Evolutionary conservation across 2,888 invertebrate species (phyloP).

Genomic region (Tubulanus polymorphus): DNA sequence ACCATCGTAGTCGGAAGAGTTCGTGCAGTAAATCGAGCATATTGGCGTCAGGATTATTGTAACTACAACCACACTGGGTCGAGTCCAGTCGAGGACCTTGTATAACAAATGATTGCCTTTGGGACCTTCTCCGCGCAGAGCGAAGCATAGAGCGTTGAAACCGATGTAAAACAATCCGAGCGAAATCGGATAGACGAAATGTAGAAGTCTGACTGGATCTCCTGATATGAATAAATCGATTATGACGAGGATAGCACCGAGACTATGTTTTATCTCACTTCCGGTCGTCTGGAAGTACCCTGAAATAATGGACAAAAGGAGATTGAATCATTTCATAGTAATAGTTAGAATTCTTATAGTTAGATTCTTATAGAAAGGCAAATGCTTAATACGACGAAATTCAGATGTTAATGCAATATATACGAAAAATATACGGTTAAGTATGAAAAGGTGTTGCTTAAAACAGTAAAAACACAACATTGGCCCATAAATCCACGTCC

Average conservation of each 20-base stretch:
- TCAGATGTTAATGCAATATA: too few species aligned
- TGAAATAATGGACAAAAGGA: constrained; percentile 17
- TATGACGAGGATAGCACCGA: constrained; percentile 38
- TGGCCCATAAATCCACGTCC: too few species aligned
- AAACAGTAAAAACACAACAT: too few species aligned
- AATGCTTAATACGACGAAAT: too few species aligned
- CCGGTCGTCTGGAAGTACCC: constrained; percentile 32
- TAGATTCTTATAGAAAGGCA: too few species aligned
- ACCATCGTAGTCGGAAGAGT: too few species aligned
- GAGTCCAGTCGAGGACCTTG: constrained; percentile 42
- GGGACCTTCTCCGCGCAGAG: constrained; percentile 34
- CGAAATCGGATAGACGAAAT: constrained; percentile 38
- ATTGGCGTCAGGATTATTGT: too few species aligned
- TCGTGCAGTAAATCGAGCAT: too few species aligned
- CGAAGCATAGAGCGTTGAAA: constrained; percentile 45
- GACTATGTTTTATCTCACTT: constrained; percentile 40
- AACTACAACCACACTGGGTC: constrained; percentile 38
- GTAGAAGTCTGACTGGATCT: constrained; percentile 40
- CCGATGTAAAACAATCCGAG: constrained; percentile 40
- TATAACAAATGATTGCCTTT: constrained; percentile 38
- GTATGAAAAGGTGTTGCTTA: too few species aligned
- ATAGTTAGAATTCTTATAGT: too few species aligned
- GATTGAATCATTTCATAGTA: not conserved
- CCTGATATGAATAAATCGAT: constrained; percentile 36
- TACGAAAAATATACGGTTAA: too few species aligned